phyloP scores from a whole-genome alignment of 2,888 invertebrate genomes.

The Isotomurus palustris region DNA sequence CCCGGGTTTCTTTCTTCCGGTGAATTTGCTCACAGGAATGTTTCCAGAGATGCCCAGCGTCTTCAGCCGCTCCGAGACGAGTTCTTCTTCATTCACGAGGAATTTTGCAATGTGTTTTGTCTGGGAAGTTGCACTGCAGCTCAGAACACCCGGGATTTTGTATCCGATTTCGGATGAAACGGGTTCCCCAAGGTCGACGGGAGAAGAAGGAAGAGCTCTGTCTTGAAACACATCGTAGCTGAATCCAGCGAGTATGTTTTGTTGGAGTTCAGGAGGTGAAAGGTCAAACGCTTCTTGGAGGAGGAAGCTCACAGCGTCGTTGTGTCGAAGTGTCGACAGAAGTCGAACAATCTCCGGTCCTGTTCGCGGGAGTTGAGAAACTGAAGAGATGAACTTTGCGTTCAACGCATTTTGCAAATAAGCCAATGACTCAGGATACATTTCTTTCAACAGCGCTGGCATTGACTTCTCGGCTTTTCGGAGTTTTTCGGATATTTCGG shows the following conservation, averaged over 20 bases:
- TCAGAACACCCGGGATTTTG: constrained; percentile 12
- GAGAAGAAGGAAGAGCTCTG: background rate
- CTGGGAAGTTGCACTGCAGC: background rate
- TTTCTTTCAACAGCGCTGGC: background rate
- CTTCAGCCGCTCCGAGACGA: background rate
- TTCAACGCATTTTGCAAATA: constrained; percentile 22
- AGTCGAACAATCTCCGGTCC: constrained; percentile 11
- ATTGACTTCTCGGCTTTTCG: background rate
- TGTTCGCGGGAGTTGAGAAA: constrained; percentile 22
- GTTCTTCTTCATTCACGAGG: background rate
- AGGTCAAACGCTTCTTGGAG: constrained; percentile 18
- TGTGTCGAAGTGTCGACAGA: constrained; percentile 10
- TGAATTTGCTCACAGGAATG: constrained; percentile 2
- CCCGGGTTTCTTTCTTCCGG: constrained; percentile 4
- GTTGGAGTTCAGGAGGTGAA: constrained; percentile 9
- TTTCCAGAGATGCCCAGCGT: constrained; percentile 16
- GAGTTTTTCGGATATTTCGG: constrained; percentile 18
- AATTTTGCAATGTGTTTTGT: constrained; percentile 5
- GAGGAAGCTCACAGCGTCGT: constrained; percentile 14
- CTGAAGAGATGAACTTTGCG: constrained; percentile 3
- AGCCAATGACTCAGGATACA: constrained; percentile 7
- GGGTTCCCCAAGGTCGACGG: constrained; percentile 11
- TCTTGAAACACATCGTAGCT: constrained; percentile 29
- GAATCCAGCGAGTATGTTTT: constrained; percentile 15
- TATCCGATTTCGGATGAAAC: constrained; percentile 29